phyloP scores from a whole-genome alignment of 2,888 invertebrate species.

The Agrotis segetum region DNA sequence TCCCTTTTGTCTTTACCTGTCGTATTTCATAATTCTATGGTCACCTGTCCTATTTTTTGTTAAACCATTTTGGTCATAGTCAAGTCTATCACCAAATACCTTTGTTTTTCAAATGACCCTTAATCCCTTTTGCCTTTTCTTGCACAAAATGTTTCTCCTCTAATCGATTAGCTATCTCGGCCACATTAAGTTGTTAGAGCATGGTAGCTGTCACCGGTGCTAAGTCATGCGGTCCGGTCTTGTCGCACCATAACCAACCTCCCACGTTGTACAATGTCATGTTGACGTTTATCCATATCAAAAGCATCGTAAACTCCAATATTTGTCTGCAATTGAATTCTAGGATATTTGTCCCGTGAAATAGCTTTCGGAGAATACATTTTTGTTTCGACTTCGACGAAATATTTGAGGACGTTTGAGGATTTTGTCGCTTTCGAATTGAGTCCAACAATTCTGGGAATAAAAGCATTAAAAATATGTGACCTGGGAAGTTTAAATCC shows the following conservation, averaged over 20 bases:
- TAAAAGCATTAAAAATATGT: conserved; percentile 4
- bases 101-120: neutral
- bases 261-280: conserved; percentile 71
- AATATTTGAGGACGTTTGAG: conserved; percentile 12
- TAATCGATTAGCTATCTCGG: conserved; percentile 58
- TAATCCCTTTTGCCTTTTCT: conserved; percentile 26
- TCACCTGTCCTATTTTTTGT: neutral
- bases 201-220: conserved; percentile 73
- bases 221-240: conserved; percentile 74
- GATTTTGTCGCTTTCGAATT: neutral
- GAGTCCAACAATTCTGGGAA: conserved; percentile 5
- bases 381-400: neutral
- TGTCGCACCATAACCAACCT: conserved; percentile 74
- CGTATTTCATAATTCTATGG: neutral
- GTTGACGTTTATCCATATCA: conserved; percentile 64
- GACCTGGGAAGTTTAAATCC: neutral
- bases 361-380: conserved; percentile 18
- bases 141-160: conserved; percentile 34
- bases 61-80: neutral
- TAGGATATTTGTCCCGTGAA: conserved; percentile 39
- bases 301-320: conserved; percentile 62
- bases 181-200: conserved; percentile 71
- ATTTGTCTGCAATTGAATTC: conserved; percentile 57
- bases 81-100: conserved; percentile 8
- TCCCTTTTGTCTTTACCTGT: conserved; percentile 4